These are phyloP conservation scores for Tenrec ecaudatus DNA, from an alignment of 2,113 vertebrate species.

Conservation along the genomic window DNA sequence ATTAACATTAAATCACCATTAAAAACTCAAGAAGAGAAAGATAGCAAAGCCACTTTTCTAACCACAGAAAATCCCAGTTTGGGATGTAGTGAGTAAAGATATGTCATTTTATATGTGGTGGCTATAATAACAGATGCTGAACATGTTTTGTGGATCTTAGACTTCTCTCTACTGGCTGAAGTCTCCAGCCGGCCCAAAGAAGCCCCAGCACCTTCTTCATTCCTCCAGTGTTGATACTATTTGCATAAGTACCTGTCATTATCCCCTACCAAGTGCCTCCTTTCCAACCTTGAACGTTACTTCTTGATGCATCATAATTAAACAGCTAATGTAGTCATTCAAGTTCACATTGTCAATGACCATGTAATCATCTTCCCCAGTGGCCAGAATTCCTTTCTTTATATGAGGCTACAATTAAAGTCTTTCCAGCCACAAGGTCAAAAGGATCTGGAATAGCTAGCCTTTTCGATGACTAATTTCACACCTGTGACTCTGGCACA, in stretches of 20 bases:
- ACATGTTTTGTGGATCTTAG: not conserved
- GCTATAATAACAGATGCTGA: constrained; percentile 23
- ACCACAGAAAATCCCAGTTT: not conserved
- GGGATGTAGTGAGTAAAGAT: constrained; percentile 40
- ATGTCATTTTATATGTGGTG: not conserved
- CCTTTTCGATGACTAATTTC: constrained; percentile 74
- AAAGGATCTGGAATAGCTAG: constrained; percentile 73
- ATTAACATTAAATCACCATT: not conserved
- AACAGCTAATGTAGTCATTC: constrained; percentile 77
- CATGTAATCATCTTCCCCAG: constrained; percentile 79
- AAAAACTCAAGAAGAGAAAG: constrained; percentile 1
- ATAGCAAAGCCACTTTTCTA: not conserved
- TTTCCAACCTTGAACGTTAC: constrained; percentile 77
- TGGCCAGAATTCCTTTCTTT: constrained; percentile 63
- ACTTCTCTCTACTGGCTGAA: constrained; percentile 25
- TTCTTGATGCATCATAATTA: constrained; percentile 74
- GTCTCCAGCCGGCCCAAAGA: not conserved
- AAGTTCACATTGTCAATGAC: constrained; percentile 81
- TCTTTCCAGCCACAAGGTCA: constrained; percentile 78
- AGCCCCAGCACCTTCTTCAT: constrained; percentile 27
- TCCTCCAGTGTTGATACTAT: constrained; percentile 7
- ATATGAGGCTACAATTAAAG: constrained; percentile 80
- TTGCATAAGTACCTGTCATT: constrained; percentile 74
- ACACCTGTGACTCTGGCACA: constrained; percentile 74
- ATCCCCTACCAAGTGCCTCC: constrained; percentile 57